Evolutionary conservation across 2,797 vertebrate genomes (phyloP).

Genomic region (Peromyscus nudipes): DNA sequence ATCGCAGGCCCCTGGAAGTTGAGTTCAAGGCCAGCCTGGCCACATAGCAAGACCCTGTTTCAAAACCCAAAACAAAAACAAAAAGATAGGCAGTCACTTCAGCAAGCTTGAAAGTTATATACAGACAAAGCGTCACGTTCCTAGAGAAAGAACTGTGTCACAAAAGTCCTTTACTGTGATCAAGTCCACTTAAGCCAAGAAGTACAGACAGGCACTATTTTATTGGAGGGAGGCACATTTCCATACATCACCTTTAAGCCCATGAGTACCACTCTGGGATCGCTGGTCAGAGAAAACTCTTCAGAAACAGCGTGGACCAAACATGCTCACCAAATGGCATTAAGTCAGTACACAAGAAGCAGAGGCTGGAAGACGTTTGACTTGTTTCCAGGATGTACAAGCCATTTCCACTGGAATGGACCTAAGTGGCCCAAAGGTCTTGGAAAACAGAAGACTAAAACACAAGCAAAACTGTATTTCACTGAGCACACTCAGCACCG

Average conservation of each 20-base stretch:
- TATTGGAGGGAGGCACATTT: not conserved
- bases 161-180: slow-evolving; percentile 29
- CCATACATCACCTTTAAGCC: not conserved
- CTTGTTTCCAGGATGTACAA: slow-evolving; percentile 27
- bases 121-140: not conserved
- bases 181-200: slow-evolving; percentile 45
- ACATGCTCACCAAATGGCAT: not conserved
- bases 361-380: not conserved
- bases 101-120: not conserved
- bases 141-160: slow-evolving; percentile 24
- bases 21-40: not conserved
- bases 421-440: not conserved
- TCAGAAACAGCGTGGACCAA: not conserved
- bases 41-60: not conserved
- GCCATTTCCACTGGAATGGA: slow-evolving; percentile 42
- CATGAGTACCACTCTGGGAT: not conserved
- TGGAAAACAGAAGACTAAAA: slow-evolving; percentile 26
- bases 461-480: not conserved
- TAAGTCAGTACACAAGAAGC: not conserved
- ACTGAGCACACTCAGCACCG: not conserved
- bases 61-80: not conserved
- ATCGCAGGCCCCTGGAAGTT: not conserved
- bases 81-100: not conserved
- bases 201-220: not conserved
- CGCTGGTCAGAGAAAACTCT: not conserved